These are phyloP conservation scores for Silurus lanzhouensis DNA, from an alignment of 2,797 vertebrate species.

Conservation along the genomic window DNA sequence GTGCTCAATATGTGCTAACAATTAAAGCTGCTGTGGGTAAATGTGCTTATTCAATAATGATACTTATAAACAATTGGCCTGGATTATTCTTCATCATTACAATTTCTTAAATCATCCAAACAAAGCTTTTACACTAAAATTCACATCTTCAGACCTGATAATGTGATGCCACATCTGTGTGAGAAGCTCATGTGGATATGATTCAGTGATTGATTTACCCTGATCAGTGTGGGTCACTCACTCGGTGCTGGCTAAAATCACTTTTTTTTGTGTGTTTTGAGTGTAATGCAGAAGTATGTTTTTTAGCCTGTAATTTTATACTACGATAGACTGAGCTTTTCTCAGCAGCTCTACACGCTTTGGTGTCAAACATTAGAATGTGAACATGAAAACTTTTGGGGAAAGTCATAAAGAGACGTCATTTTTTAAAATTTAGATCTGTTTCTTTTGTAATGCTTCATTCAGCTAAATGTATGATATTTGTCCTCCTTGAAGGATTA, in stretches of 20 bases:
- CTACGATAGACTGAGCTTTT: neutral
- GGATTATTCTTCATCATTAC: neutral
- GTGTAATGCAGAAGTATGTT: neutral
- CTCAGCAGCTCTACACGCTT: neutral
- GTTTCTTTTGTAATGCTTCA: neutral
- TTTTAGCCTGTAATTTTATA: neutral
- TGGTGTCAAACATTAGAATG: neutral
- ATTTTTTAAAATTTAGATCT: neutral
- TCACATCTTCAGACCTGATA: neutral
- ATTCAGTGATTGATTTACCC: neutral
- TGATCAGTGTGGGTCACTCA: neutral
- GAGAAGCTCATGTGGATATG: neutral
- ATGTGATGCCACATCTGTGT: neutral
- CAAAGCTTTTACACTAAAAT: neutral
- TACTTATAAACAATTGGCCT: neutral
- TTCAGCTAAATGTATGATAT: neutral
- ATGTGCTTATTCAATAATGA: neutral
- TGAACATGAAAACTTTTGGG: neutral
- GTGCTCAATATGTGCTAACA: neutral
- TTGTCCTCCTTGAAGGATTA: neutral
- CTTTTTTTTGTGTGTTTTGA: neutral
- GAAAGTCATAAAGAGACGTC: neutral
- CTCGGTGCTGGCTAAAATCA: neutral
- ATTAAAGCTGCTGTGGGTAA: neutral
- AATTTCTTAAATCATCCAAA: neutral